phyloP scores from a whole-genome alignment of 2,797 vertebrate genomes.

The Chelonia mydas region DNA sequence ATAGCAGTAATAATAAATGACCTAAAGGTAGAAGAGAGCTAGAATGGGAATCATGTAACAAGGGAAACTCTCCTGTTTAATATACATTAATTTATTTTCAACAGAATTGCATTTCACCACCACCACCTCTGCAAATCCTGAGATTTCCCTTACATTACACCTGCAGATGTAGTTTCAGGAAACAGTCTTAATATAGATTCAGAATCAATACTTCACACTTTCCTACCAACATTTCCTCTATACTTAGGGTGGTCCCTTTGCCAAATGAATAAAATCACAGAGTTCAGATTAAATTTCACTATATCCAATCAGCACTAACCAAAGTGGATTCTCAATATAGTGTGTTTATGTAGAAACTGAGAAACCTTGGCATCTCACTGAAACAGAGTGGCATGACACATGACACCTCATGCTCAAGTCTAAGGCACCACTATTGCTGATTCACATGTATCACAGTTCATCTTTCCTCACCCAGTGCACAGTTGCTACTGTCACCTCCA shows the following conservation, averaged over 20 bases:
- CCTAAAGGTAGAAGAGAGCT: neutral
- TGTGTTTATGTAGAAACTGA: neutral
- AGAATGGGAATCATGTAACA: conserved; percentile 10
- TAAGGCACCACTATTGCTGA: conserved; percentile 25
- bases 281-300: conserved; percentile 14
- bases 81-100: conserved; percentile 46
- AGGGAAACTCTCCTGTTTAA: conserved; percentile 54
- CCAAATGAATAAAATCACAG: conserved; percentile 24
- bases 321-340: neutral
- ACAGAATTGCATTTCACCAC: conserved; percentile 31
- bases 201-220: conserved; percentile 45
- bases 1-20: conserved; percentile 49
- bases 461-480: neutral
- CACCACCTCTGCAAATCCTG: neutral
- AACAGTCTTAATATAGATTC: neutral
- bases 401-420: neutral
- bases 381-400: neutral
- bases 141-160: neutral
- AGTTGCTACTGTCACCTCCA: neutral
- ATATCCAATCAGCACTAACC: conserved; percentile 38
- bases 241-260: neutral
- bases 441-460: neutral
- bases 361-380: neutral
- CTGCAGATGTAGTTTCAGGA: conserved; percentile 35
- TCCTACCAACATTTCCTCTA: conserved; percentile 51